Evolutionary conservation across 2,888 invertebrate genomes (phyloP), one percentile per base, ranked within the genome.

Genomic region (Yponomeuta sedellus): DNA sequence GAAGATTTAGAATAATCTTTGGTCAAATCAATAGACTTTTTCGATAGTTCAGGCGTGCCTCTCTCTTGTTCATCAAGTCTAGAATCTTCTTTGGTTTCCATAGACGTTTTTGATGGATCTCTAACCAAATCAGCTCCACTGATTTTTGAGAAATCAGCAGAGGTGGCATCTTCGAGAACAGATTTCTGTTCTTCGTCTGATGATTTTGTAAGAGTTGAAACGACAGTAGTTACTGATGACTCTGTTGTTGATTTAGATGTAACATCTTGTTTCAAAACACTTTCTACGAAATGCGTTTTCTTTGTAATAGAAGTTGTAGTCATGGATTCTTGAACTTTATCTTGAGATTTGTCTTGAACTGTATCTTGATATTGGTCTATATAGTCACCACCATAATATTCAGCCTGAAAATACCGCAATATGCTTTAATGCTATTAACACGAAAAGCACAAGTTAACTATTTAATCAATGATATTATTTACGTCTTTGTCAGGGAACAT

Each of bases 1-100:
- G 91, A 91, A 20, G 91, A 91, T 72, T 91, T 91, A 1, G 91
- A 91, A 69, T 89, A 91, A 72, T 91, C 91, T 74, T 91, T 91
- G 10, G 89, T 89, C 67, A 91, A 72, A 69, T 90, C 91, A 40
- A 90, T 75, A 0, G 91, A 91, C 71, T 90, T 91, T 68, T 91
- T 91, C 0, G 91, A 91, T n/a, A 90, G 73, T 69, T 91, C 91
- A 57, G 90, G 90, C 10, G 90, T 90, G 1, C 78, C 88, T 57
- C 85, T 89, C 90, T 89, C 69, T 66, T 78, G 82, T 57, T 89
- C 87, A 58, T 90, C 90, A 19, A 79, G 85, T 76, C 89, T 90
- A 40, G 90, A 90, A 34, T 81, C 78, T 69, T 91, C 91, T 75
- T 89, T 91, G 0, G 82, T 63, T 20, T 63, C 63, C 44, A 12